Evolutionary conservation across 2,113 vertebrate genomes (phyloP).

Genomic region (Egretta garzetta): DNA sequence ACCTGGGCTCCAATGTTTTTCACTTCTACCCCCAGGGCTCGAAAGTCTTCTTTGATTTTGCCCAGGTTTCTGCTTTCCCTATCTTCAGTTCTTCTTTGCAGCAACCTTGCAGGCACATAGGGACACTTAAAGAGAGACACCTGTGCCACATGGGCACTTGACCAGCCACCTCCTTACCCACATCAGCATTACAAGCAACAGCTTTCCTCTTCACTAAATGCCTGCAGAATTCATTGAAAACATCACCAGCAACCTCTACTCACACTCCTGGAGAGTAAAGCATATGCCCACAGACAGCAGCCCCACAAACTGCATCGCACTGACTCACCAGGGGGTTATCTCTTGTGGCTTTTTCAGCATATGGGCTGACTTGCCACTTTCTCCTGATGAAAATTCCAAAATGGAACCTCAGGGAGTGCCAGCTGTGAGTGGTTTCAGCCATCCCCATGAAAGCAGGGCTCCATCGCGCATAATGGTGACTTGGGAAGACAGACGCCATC

Average conservation of each 20-base stretch:
- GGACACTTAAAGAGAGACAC: background rate
- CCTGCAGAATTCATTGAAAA: background rate
- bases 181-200: background rate
- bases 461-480: no score
- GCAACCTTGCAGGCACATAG: background rate
- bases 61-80: no score
- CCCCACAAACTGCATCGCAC: no score
- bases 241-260: no score
- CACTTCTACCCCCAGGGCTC: no score
- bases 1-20: no score
- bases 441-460: no score
- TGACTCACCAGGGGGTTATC: background rate
- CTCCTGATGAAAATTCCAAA: background rate
- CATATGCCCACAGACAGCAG: no score
- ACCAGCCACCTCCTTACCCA: background rate
- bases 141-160: background rate
- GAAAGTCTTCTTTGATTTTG: no score
- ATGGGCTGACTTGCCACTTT: background rate
- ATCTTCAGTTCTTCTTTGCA: background rate
- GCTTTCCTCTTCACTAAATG: background rate
- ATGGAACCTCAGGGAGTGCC: background rate
- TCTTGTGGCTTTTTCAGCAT: background rate
- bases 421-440: background rate
- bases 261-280: no score
- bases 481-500: no score